Conservation (phyloP, 2,888 invertebrate species). For the Lasioglossum zephyrum region DNA sequence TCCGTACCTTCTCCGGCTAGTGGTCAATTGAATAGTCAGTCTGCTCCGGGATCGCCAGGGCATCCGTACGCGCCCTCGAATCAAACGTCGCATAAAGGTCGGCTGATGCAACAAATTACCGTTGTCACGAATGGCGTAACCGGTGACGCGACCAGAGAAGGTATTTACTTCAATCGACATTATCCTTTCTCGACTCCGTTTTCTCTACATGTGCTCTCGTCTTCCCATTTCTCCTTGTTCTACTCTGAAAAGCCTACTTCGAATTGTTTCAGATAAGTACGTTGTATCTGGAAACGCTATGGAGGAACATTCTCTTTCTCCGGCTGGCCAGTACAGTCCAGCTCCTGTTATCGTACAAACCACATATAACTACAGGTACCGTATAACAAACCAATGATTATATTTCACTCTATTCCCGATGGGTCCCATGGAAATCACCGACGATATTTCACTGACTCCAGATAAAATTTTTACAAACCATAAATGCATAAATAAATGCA, state of each 20-base stretch:
- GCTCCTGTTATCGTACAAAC: constrained; percentile 88
- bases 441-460: too few species aligned
- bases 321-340: constrained; percentile 86
- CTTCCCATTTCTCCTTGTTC: background rate
- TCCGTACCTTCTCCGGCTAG: constrained; percentile 85
- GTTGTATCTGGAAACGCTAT: constrained; percentile 84
- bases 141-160: constrained; percentile 81
- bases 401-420: background rate
- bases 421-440: too few species aligned
- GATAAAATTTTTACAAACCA: too few species aligned
- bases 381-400: background rate
- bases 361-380: constrained; percentile 86
- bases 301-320: constrained; percentile 87
- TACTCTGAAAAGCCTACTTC: background rate
- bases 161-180: constrained; percentile 63
- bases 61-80: constrained; percentile 83
- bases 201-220: background rate
- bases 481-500: too few species aligned
- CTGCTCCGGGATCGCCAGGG: constrained; percentile 88
- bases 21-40: constrained; percentile 86
- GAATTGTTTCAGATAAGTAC: constrained; percentile 85
- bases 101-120: constrained; percentile 83
- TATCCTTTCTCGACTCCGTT: background rate
- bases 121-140: constrained; percentile 83
- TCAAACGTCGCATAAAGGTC: constrained; percentile 79